These are phyloP conservation scores for Teleopsis dalmanni DNA, from an alignment of 1,140 invertebrate genomes.

Conservation along the genomic window DNA sequence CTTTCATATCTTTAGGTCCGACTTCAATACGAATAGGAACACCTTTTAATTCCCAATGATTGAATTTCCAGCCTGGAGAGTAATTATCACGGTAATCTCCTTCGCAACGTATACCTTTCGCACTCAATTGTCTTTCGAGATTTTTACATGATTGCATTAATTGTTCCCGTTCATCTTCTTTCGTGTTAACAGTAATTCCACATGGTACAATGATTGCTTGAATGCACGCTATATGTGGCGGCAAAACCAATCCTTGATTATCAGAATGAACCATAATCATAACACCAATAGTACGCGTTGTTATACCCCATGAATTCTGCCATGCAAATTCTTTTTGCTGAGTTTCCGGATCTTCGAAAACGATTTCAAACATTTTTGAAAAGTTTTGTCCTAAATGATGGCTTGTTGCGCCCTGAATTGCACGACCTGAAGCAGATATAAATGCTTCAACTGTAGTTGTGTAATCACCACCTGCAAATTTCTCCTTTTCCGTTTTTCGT, in stretches of 20 bases:
- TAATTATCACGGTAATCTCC: slow-evolving; percentile 92
- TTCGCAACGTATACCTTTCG: slow-evolving; percentile 60
- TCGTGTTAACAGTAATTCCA: slow-evolving; percentile 81
- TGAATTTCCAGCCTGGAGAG: slow-evolving; percentile 99
- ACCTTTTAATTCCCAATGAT: slow-evolving; percentile 99
- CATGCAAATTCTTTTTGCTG: slow-evolving; percentile 84
- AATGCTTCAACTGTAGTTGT: slow-evolving; percentile 97
- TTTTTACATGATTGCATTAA: slow-evolving; percentile 66
- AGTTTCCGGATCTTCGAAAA: slow-evolving; percentile 87
- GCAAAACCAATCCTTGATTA: slow-evolving; percentile 91
- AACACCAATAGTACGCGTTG: slow-evolving; percentile 90
- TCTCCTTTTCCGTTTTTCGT: slow-evolving; percentile 97
- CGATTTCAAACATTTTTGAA: slow-evolving; percentile 98
- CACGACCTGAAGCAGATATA: slow-evolving; percentile 87
- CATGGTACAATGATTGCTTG: slow-evolving; percentile 92
- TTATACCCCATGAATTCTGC: slow-evolving; percentile 98
- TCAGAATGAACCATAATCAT: slow-evolving; percentile 97
- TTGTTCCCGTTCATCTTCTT: slow-evolving; percentile 59
- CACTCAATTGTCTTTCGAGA: slow-evolving; percentile 54
- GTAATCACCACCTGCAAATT: slow-evolving; percentile 97
- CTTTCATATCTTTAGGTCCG: slow-evolving; percentile 89
- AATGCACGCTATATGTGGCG: slow-evolving; percentile 80
- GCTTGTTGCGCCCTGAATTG: slow-evolving; percentile 94
- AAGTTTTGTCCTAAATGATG: slow-evolving; percentile 99
- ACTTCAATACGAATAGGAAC: slow-evolving; percentile 93